Base-by-base conservation (phyloP, 2,797 vertebrate species). In the Diplodus sargus region DNA sequence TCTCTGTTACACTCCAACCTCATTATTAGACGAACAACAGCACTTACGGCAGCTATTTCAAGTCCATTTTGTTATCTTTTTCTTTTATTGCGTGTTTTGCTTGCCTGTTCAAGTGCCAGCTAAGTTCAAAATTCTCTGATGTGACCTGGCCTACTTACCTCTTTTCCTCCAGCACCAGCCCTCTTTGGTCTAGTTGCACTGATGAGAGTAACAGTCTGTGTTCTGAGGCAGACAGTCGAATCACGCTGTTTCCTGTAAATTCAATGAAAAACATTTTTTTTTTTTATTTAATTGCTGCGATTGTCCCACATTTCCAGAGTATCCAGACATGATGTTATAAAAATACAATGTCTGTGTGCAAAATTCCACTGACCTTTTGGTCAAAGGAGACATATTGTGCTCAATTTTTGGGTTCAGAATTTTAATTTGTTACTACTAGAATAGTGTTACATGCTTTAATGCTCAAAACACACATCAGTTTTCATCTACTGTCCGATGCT, bases 71-170 rank as follows among this genome's bases (percentile, higher is more conserved):
- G 43, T 65, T 79, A 1, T 8, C 18, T 43, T 51, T 34, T 15
- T 18, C 34, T 70, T 70, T 25, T 64, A 30, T 53, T 68, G 57
- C 43, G 65, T 48, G 61, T 75, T 85, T 84, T 61, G 62, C 62
- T 84, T 77, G 69, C 57, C 56, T 49, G 28, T 78, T 74, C 34
- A 39, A 52, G 47, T 61, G 43, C 53, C 57, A 47, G 74, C 59
- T 42, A 84, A 83, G 81, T 90, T 85, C 62, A 87, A 72, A 34
- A 83, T 76, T 80, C 74, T 88, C 81, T 78, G 77, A 84, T 68
- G 77, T 89, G 84, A 87, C 82, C 82, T 76, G 81, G 74, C 86
- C 78, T 81, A 84, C 83, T 89, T 85, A 85, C 54, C 67, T 79
- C 67, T 54, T 84, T 87, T 82, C 47, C 65, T 79, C 58, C 52